These are phyloP conservation scores for Zophobas morio DNA, from an alignment of 1,140 invertebrate genomes.

Conservation along the genomic window DNA sequence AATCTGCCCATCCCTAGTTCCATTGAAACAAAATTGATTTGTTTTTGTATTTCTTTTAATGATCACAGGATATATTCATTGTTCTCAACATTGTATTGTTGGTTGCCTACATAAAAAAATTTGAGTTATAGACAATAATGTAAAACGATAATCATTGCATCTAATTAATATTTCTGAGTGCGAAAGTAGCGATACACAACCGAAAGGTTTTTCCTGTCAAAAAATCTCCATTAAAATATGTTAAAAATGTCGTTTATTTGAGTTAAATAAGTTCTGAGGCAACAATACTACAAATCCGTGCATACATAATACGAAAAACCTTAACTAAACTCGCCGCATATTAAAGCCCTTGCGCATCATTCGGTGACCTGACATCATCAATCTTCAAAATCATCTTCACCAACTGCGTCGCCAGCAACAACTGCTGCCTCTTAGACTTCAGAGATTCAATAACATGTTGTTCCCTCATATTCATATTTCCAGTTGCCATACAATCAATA, in stretches of 20 bases:
- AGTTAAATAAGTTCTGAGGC: slow-evolving; percentile 3
- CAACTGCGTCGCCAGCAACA: slow-evolving; percentile 95
- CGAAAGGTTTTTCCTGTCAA: too few relatives aligned
- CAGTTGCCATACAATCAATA: slow-evolving; percentile 94
- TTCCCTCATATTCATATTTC: slow-evolving; percentile 94
- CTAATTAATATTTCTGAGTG: too few relatives aligned
- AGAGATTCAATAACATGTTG: slow-evolving; percentile 98
- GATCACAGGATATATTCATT: too few relatives aligned
- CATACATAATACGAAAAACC: background rate
- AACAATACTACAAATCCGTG: background rate
- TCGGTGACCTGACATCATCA: slow-evolving; percentile 93
- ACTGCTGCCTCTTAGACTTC: slow-evolving; percentile 97
- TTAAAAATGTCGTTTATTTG: background rate
- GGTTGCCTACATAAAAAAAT: too few relatives aligned
- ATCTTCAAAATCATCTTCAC: slow-evolving; percentile 99
- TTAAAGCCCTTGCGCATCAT: slow-evolving; percentile 67
- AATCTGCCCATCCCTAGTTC: too few relatives aligned
- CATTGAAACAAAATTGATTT: too few relatives aligned
- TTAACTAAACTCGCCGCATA: background rate
- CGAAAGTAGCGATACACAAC: too few relatives aligned
- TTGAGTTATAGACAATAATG: too few relatives aligned
- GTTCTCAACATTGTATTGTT: too few relatives aligned
- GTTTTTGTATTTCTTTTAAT: too few relatives aligned
- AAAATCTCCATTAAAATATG: too few relatives aligned
- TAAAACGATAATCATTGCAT: too few relatives aligned